These are phyloP conservation scores for Meloe dianella DNA, from an alignment of 2,888 invertebrate species.

Conservation along the genomic window DNA sequence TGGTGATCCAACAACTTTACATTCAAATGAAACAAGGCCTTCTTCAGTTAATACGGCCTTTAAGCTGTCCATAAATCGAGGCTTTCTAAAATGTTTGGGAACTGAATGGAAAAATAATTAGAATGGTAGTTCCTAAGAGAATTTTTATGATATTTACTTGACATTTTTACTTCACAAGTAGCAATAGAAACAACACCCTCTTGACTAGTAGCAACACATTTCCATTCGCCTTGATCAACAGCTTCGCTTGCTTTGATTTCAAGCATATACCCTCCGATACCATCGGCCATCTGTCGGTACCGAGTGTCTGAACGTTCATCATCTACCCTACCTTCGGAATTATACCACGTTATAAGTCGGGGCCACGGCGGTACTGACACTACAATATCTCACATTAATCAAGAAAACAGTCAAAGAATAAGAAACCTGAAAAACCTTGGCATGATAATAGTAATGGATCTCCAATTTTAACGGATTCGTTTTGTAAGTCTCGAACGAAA, in stretches of 20 bases:
- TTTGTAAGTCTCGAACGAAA: conserved; percentile 76
- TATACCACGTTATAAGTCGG: conserved; percentile 82
- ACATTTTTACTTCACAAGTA: conserved; percentile 76
- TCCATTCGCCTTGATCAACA: conserved; percentile 88
- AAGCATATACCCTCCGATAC: conserved; percentile 80
- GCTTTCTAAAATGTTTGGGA: conserved; percentile 88
- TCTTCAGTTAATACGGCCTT: conserved; percentile 90
- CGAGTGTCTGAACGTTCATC: conserved; percentile 64
- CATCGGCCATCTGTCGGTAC: conserved; percentile 80
- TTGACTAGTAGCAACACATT: conserved; percentile 81
- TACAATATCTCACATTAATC: conserved; percentile 41
- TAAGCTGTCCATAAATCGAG: conserved; percentile 87
- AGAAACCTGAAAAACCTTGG: conserved; percentile 68
- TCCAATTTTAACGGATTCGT: conserved; percentile 78
- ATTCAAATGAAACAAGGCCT: conserved; percentile 90
- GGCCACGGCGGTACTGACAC: conserved; percentile 88
- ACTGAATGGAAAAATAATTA: conserved; percentile 63
- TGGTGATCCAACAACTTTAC: conserved; percentile 91
- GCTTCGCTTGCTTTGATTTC: conserved; percentile 79
- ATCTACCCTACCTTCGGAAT: conserved; percentile 80
- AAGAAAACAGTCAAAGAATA: background rate
- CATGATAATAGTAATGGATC: conserved; percentile 76
- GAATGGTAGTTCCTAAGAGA: background rate
- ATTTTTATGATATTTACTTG: conserved; percentile 66
- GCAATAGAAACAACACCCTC: conserved; percentile 79